Conservation (phyloP, 2,113 vertebrate genomes). For the Rhombomys opimus region DNA sequence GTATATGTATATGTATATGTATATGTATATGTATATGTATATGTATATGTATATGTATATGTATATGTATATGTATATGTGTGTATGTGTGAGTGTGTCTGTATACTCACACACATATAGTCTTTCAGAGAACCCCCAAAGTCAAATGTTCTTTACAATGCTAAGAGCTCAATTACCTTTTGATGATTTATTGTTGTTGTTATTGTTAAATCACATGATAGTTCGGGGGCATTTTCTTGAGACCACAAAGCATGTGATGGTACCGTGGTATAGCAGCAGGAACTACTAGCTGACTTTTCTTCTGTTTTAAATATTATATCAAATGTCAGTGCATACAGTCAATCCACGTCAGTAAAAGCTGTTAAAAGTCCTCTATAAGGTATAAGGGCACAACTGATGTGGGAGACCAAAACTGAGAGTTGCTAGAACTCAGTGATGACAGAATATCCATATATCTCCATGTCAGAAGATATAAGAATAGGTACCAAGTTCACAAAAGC, state of each 20-base stretch:
- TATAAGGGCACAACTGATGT: background rate
- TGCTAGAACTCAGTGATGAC: background rate
- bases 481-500: background rate
- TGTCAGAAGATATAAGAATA: background rate
- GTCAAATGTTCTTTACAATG: background rate
- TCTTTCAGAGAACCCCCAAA: background rate
- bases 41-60: no score
- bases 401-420: background rate
- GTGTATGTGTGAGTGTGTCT: no score
- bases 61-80: no score
- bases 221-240: background rate
- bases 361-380: background rate
- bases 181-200: background rate
- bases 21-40: no score
- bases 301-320: background rate
- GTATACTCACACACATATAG: no score
- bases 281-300: fast-evolving
- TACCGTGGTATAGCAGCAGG: fast-evolving
- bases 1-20: no score
- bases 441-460: background rate
- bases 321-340: background rate
- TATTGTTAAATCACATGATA: background rate
- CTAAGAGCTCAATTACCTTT: background rate
- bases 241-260: fast-evolving
- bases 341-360: background rate